Conservation (phyloP, 2,888 invertebrate species). For the Neoascia interrupta region DNA sequence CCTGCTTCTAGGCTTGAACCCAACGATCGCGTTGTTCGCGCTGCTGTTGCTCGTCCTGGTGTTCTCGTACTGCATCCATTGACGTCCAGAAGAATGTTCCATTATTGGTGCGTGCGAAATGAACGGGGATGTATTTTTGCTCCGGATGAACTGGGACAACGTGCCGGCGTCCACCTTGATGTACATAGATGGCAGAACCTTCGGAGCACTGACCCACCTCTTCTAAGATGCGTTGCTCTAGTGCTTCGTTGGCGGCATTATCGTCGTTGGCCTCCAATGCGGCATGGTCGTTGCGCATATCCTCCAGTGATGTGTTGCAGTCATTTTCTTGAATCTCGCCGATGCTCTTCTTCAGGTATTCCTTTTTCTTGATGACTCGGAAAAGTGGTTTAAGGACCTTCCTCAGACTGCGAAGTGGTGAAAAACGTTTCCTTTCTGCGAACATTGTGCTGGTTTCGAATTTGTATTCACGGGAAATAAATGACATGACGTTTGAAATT, state of each 20-base stretch:
- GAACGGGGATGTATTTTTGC: slow-evolving; percentile 82
- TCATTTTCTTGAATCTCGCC: slow-evolving; percentile 77
- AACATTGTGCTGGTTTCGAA: slow-evolving; percentile 76
- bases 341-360: slow-evolving; percentile 75
- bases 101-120: slow-evolving; percentile 88
- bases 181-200: slow-evolving; percentile 86
- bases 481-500: no score
- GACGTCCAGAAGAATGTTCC: slow-evolving; percentile 93
- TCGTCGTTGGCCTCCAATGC: slow-evolving; percentile 74
- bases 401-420: slow-evolving; percentile 75
- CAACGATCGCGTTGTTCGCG: slow-evolving; percentile 75
- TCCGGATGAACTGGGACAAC: slow-evolving; percentile 74
- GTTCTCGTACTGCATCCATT: slow-evolving; percentile 71
- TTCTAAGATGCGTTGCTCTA: slow-evolving; percentile 87
- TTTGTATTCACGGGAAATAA: slow-evolving; percentile 77
- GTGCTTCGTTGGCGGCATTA: slow-evolving; percentile 85
- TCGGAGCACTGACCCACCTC: slow-evolving; percentile 85
- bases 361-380: slow-evolving; percentile 77
- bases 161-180: slow-evolving; percentile 80
- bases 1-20: slow-evolving; percentile 76
- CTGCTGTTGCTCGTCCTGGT: slow-evolving; percentile 72
- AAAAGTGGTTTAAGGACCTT: slow-evolving; percentile 78
- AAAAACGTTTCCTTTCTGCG: slow-evolving; percentile 72
- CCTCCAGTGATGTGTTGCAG: slow-evolving; percentile 77
- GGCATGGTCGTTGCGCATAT: slow-evolving; percentile 77